Percentiles rank a stretch among this genome's conserved stretches.
phyloP scores from a whole-genome alignment of 2,113 vertebrate genomes.

The Ictalurus punctatus region DNA sequence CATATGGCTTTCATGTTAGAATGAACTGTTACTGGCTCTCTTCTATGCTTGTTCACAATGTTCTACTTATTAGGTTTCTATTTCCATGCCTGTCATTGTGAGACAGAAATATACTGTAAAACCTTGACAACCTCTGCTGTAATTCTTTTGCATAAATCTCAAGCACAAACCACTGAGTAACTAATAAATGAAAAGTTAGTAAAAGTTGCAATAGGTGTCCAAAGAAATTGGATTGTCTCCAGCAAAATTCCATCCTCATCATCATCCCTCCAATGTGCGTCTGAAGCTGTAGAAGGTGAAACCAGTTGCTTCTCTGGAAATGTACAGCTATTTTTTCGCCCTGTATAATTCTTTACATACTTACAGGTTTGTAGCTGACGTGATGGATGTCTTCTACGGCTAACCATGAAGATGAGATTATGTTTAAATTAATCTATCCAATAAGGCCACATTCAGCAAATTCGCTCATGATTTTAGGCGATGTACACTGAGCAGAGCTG shows the following conservation, averaged over 20 bases:
- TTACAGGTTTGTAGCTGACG: background rate
- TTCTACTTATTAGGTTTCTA: background rate
- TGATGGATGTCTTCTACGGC: background rate
- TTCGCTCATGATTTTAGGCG: background rate
- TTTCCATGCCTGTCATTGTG: background rate
- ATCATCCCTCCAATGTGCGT: background rate
- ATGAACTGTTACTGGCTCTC: background rate
- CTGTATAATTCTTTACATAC: background rate
- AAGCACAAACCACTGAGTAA: background rate
- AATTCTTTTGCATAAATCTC: slow-evolving; percentile 1
- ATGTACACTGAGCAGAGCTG: background rate
- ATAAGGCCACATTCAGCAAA: slow-evolving; percentile 4
- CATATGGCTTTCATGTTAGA: background rate
- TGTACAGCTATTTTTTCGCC: background rate
- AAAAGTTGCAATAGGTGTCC: background rate
- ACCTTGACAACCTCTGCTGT: background rate
- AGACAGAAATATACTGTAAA: background rate
- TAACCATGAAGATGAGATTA: background rate
- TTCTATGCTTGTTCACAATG: background rate
- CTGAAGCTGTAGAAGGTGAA: background rate
- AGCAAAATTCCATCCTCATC: background rate
- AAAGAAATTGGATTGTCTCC: background rate
- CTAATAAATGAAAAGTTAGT: background rate
- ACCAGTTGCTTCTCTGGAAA: background rate
- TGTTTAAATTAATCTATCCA: background rate